Evolutionary conservation across 2,113 vertebrate genomes (phyloP).

Genomic region (Motacilla tschutschensis): DNA sequence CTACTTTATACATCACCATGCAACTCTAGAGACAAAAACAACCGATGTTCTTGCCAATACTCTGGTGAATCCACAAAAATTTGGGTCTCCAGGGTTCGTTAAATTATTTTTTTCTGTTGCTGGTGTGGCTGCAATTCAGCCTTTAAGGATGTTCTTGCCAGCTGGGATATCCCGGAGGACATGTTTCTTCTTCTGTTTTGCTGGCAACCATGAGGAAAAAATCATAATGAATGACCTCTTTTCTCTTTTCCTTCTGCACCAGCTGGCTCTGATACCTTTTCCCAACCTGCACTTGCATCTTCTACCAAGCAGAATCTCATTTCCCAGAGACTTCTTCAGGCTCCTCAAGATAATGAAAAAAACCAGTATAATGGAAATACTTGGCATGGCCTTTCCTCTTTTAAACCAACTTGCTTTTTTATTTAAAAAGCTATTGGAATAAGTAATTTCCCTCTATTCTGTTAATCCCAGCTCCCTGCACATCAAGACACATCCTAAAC

Average conservation of each 20-base stretch:
- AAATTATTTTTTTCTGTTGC: not conserved
- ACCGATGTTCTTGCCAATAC: fast-evolving
- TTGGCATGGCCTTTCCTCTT: not conserved
- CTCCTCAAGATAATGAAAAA: constrained; percentile 2
- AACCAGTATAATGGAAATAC: not conserved
- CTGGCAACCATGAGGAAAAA: constrained; percentile 19
- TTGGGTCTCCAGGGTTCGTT: not conserved
- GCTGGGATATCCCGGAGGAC: constrained; percentile 33
- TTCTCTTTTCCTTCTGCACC: not conserved
- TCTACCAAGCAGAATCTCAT: constrained; percentile 3
- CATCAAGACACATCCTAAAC: not conserved
- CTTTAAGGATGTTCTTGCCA: constrained; percentile 14
- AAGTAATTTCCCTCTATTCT: not conserved
- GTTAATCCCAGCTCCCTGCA: not conserved
- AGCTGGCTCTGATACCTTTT: not conserved
- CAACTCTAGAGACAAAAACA: not conserved
- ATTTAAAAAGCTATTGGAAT: not conserved
- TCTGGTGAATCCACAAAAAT: not conserved
- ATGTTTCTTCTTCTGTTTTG: constrained; percentile 3
- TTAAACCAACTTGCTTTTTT: not conserved
- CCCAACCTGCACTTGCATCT: not conserved
- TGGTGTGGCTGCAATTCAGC: constrained; percentile 9
- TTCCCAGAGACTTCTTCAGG: not conserved
- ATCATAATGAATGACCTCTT: not conserved
- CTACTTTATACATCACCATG: not conserved